A percentile compares a stretch with the other conserved stretches of the same genome.
These are phyloP conservation scores for Chaitophorus viminalis DNA, from an alignment of 2,888 invertebrate genomes.

Conservation along the genomic window DNA sequence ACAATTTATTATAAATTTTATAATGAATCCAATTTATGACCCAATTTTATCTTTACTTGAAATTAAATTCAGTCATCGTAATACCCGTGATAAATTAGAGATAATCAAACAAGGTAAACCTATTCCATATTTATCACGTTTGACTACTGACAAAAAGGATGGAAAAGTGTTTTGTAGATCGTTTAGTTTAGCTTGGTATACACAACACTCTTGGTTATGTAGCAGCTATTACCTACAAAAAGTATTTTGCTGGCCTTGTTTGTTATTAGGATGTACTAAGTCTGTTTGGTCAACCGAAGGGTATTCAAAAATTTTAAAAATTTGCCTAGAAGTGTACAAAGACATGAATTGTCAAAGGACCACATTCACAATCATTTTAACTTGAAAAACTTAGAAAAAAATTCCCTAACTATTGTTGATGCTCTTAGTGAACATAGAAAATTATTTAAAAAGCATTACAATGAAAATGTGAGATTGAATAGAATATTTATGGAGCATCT, in stretches of 20 bases:
- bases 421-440: neutral
- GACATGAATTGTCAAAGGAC: neutral
- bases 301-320: constrained; percentile 1
- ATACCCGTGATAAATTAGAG: neutral
- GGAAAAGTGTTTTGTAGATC: neutral
- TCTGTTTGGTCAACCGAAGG: constrained; percentile 60
- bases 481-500: neutral
- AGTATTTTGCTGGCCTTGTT: constrained; percentile 64
- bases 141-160: neutral
- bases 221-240: constrained; percentile 73
- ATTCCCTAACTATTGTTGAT: neutral
- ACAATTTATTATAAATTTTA: too few relatives aligned
- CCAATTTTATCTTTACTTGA: too few relatives aligned
- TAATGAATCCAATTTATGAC: too few relatives aligned
- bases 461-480: neutral
- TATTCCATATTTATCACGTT: neutral
- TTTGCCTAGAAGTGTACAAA: neutral
- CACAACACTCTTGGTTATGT: constrained; percentile 45
- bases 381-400: neutral
- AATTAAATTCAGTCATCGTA: neutral
- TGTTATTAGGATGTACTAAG: constrained; percentile 59
- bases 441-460: neutral
- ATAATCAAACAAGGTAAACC: neutral
- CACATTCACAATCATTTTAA: neutral
- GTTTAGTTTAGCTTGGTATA: constrained; percentile 38